A percentile compares a stretch with the other conserved stretches of the same genome.
Evolutionary conservation across 2,888 invertebrate genomes (phyloP).

Genomic region (Fragum whitleyi): DNA sequence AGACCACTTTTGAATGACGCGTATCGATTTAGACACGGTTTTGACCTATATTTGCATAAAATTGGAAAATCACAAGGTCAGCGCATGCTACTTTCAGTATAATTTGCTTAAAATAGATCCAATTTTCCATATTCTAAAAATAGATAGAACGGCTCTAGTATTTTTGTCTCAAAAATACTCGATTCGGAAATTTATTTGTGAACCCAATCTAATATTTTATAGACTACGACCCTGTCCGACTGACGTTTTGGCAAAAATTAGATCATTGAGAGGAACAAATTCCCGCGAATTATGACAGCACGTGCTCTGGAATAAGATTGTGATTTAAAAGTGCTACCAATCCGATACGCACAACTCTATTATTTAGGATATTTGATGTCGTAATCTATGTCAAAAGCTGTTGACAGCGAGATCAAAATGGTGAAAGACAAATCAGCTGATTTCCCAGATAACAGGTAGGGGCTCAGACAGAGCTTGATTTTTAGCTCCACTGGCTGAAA

Average conservation of each 20-base stretch:
- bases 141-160: background rate
- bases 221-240: background rate
- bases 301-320: too few relatives aligned
- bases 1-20: background rate
- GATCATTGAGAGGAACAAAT: background rate
- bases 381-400: background rate
- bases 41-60: conserved; percentile 18
- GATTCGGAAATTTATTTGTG: background rate
- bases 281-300: background rate
- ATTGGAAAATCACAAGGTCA: conserved; percentile 6
- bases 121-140: background rate
- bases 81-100: background rate
- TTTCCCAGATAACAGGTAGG: conserved; percentile 5
- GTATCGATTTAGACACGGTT: background rate
- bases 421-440: conserved; percentile 15
- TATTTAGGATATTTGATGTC: background rate
- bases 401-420: background rate
- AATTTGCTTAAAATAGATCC: background rate
- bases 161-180: background rate
- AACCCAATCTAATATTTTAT: background rate
- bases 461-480: background rate
- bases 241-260: background rate
- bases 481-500: too few relatives aligned
- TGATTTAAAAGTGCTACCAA: too few relatives aligned
- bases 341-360: background rate